Percentiles rank a stretch among this genome's conserved stretches.
phyloP scores from a whole-genome alignment of 1,140 invertebrate species.

The Meloidogyne chitwoodi region DNA sequence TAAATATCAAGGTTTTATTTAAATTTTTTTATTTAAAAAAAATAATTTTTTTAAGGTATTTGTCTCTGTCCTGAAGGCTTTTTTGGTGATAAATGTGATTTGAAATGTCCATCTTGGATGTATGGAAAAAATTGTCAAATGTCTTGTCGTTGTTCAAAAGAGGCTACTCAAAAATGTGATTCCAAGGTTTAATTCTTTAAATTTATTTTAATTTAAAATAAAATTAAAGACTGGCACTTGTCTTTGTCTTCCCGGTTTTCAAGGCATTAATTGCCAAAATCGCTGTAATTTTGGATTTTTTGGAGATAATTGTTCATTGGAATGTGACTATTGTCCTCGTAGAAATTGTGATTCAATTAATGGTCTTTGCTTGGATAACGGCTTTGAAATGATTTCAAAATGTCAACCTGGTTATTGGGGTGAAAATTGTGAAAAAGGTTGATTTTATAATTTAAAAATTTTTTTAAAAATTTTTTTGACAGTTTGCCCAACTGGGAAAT shows the following conservation, averaged over 20 bases:
- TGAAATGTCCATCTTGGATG: slow-evolving; percentile 47
- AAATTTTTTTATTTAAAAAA: not conserved
- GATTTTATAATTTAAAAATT: not conserved
- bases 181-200: slow-evolving; percentile 69
- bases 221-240: slow-evolving; percentile 70
- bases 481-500: slow-evolving; percentile 5
- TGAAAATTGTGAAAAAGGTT: slow-evolving; percentile 49
- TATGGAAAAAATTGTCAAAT: slow-evolving; percentile 50
- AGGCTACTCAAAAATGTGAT: slow-evolving; percentile 58
- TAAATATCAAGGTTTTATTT: slow-evolving; percentile 60
- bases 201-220: not conserved
- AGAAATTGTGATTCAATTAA: slow-evolving; percentile 47
- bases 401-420: slow-evolving; percentile 51
- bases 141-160: slow-evolving; percentile 43
- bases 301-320: slow-evolving; percentile 75
- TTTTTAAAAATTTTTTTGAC: slow-evolving; percentile 30
- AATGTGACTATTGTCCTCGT: slow-evolving; percentile 76
- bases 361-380: slow-evolving; percentile 50
- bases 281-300: slow-evolving; percentile 53
- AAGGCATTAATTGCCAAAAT: slow-evolving; percentile 46
- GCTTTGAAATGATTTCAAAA: slow-evolving; percentile 28
- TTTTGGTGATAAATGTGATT: slow-evolving; percentile 73
- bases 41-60: slow-evolving; percentile 69
- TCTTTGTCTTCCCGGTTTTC: slow-evolving; percentile 72
- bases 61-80: slow-evolving; percentile 83